Percentiles rank a stretch among this genome's conserved stretches.
Conservation (phyloP, 2,888 invertebrate genomes). For the Unio delphinus region DNA sequence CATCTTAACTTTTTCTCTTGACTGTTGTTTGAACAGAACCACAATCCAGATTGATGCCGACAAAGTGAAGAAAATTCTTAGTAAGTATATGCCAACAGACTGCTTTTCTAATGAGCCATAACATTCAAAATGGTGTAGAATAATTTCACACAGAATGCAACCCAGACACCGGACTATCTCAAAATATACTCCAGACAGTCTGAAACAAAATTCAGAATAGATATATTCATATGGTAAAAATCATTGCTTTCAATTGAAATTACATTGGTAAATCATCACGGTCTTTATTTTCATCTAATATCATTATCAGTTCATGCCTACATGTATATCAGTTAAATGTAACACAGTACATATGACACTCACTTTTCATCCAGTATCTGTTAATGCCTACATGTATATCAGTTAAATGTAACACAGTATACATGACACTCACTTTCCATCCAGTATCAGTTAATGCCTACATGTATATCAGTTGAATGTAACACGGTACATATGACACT, state of each 20-base stretch:
- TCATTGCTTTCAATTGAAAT: no score
- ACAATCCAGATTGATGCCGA: slow-evolving; percentile 9
- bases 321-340: no score
- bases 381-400: no score
- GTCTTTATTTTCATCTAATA: no score
- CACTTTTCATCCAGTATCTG: slow-evolving; percentile 19
- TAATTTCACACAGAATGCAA: slow-evolving; percentile 6
- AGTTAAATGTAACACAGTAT: no score
- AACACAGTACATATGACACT: not conserved
- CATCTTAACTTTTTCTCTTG: not conserved
- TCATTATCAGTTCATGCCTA: no score
- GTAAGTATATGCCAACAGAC: slow-evolving; percentile 1
- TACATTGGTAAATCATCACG: no score
- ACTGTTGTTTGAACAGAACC: slow-evolving; percentile 5
- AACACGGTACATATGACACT: not conserved
- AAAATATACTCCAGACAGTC: slow-evolving; percentile 9
- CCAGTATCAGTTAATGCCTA: slow-evolving; percentile 9
- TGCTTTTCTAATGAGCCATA: slow-evolving; percentile 12
- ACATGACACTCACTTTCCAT: slow-evolving; percentile 13
- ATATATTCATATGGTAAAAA: no score
- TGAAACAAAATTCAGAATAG: not conserved
- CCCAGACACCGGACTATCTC: slow-evolving; percentile 7
- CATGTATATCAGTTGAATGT: no score
- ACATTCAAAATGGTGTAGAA: slow-evolving; percentile 9
- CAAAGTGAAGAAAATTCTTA: slow-evolving; percentile 9